phyloP scores from a whole-genome alignment of 53 echinoderm and acorn worm genomes.

The Hippasteria phrygiana region DNA sequence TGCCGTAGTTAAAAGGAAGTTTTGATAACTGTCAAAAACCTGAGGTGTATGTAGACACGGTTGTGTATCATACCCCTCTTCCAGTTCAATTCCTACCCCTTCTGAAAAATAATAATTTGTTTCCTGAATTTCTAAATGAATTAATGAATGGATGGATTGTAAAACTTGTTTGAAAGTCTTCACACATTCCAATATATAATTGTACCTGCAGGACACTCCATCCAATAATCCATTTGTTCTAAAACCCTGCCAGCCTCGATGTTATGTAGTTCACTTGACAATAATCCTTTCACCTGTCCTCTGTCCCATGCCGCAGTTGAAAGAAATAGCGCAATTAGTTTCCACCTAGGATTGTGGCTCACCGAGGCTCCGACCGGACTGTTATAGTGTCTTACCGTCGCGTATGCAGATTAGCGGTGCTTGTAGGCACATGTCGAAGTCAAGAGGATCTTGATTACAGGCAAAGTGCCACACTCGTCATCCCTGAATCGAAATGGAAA shows the following conservation, averaged over 20 bases:
- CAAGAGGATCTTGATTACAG: constrained; percentile 33
- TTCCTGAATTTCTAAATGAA: too few relatives aligned
- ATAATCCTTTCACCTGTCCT: background rate
- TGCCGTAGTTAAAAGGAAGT: too few relatives aligned
- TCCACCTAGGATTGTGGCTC: background rate
- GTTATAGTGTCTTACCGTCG: background rate
- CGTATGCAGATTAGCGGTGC: constrained; percentile 27
- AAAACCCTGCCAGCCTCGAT: background rate
- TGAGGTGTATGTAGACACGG: too few relatives aligned
- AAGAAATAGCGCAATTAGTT: background rate
- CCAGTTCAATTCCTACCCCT: too few relatives aligned
- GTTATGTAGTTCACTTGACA: too few relatives aligned
- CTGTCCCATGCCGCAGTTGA: background rate
- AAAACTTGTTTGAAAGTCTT: too few relatives aligned
- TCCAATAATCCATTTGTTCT: background rate
- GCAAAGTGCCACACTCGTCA: constrained; percentile 27
- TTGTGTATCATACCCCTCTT: too few relatives aligned
- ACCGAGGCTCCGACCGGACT: background rate
- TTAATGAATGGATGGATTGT: too few relatives aligned
- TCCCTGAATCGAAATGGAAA: constrained; percentile 29
- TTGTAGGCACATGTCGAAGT: constrained; percentile 11
- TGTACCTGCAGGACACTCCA: too few relatives aligned
- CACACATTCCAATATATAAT: too few relatives aligned
- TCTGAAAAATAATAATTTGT: too few relatives aligned
- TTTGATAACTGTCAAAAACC: too few relatives aligned